Percentiles rank a stretch among this genome's conserved stretches.
Conservation (phyloP, 2,888 invertebrate genomes). For the Mesoligia furuncula region DNA sequence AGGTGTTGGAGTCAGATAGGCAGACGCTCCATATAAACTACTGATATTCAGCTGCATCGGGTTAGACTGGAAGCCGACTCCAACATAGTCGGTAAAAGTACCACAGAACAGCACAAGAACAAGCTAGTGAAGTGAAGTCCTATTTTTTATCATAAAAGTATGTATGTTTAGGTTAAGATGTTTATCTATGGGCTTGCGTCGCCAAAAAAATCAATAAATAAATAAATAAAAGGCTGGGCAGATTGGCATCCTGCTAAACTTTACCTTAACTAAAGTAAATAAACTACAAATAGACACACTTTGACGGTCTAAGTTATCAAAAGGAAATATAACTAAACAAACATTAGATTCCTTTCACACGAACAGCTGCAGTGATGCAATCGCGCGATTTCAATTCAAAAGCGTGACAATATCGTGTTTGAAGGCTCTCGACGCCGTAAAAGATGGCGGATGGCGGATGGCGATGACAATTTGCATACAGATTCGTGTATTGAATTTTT, state of each 20-base stretch:
- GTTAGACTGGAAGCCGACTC: too few species aligned
- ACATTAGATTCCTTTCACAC: conserved; percentile 30
- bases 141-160: too few species aligned
- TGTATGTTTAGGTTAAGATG: too few species aligned
- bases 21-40: too few species aligned
- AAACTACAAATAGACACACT: conserved; percentile 26
- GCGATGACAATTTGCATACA: conserved; percentile 6
- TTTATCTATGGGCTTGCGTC: too few species aligned
- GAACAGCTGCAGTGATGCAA: conserved; percentile 32
- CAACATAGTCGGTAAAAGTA: too few species aligned
- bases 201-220: too few species aligned
- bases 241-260: background rate
- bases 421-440: conserved; percentile 4
- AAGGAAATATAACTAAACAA: conserved; percentile 35
- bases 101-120: too few species aligned
- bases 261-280: conserved; percentile 13
- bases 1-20: too few species aligned
- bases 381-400: conserved; percentile 30
- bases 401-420: conserved; percentile 27
- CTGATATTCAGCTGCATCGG: too few species aligned
- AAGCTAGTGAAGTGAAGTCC: too few species aligned
- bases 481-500: conserved; percentile 12
- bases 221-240: too few species aligned
- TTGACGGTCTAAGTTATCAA: conserved; percentile 16
- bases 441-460: conserved; percentile 28